Conservation (phyloP, 1,140 invertebrate genomes). For the Alviniconcha marisindica region DNA sequence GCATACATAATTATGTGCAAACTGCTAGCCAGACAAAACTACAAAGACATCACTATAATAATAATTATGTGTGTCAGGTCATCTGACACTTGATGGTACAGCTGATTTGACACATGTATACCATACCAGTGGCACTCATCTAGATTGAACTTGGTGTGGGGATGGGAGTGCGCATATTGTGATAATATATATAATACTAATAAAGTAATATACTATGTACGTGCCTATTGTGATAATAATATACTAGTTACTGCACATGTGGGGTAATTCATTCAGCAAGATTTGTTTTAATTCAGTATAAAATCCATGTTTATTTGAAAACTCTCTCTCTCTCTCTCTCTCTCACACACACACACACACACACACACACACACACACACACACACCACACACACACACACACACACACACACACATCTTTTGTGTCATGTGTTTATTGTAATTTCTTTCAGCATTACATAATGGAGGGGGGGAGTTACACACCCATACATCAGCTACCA, state of each 20-base stretch:
- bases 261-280: background rate
- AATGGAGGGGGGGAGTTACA: background rate
- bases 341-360: background rate
- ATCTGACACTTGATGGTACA: no score
- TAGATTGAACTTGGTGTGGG: no score
- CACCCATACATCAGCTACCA: background rate
- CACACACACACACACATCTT: background rate
- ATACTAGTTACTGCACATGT: background rate
- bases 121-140: no score
- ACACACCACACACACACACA: background rate
- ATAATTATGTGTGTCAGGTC: no score
- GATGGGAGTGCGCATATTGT: no score
- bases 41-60: no score
- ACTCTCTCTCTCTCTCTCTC: background rate
- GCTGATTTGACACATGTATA: no score
- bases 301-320: background rate
- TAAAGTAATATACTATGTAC: no score
- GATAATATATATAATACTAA: no score
- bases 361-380: conserved; percentile 17
- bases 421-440: background rate
- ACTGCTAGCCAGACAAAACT: no score
- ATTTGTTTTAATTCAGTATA: background rate
- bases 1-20: no score
- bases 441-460: background rate
- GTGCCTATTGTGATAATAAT: no score